Base-by-base conservation (phyloP, 1,140 invertebrate species). In the Potamilus streckersoni region DNA sequence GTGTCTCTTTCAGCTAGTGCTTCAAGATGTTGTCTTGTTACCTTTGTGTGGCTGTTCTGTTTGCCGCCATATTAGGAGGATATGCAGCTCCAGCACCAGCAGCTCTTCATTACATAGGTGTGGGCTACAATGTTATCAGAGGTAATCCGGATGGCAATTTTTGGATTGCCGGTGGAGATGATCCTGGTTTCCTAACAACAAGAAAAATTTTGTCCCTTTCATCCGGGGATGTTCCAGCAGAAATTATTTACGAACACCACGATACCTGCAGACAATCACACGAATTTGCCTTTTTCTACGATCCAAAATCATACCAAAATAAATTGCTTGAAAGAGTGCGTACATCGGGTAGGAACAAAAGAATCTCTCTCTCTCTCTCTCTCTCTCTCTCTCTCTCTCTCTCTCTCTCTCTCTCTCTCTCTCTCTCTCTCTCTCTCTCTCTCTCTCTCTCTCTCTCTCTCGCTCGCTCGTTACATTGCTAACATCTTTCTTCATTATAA, bases 71-170 rank as follows among this genome's bases (percentile, higher is more conserved):
- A 8, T 49, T 49, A 49, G 5, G 38, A 49, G 38, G 38, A 49
- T 58, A 57, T 14, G 75, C 75, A 14, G 62, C 23, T n/a, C 12
- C 27, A 12, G 19, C 68, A 23, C 75, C 75, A 15, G 75, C 72
- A 73, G 75, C 70, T 56, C 70, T 77, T 19, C 75, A 73, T 58
- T 77, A 68, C 62, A 65, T 82, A 16, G 82, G 80, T 23, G 79
- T 82, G 2, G 82, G 80, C 20, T 82, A 84, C 79, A 82, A 80
- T 69, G 62, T 81, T 17, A 31, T 82, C 12, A 57, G 71, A 27
- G 80, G 74, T 49, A 84, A 82, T 72, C 81, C 82, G 13, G 80
- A 82, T 63, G 80, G 81, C 27, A 78, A 81, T 57, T 61, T 69
- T 31, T 69, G 69, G 70, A 27, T 59, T 8, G 57, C 59, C 2